These are phyloP conservation scores for Diadegma fenestrale DNA, from an alignment of 2,888 invertebrate genomes.

Conservation along the genomic window DNA sequence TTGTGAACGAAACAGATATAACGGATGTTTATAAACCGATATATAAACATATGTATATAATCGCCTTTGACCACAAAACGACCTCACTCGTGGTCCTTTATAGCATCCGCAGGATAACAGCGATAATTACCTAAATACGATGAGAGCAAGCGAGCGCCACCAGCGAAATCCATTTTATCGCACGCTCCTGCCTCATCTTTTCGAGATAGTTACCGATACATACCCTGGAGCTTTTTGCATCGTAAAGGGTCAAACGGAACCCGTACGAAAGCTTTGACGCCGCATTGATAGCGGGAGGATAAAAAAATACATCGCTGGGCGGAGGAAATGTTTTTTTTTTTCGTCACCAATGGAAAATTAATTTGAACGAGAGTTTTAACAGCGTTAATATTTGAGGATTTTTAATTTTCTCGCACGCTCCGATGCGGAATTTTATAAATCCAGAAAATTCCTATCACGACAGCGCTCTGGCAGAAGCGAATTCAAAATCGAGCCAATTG, in stretches of 20 bases:
- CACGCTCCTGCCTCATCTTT: background rate
- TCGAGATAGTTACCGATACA: slow-evolving; percentile 3
- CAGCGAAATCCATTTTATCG: slow-evolving; percentile 37
- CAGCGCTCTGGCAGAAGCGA: background rate
- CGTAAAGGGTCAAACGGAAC: background rate
- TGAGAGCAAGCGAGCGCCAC: background rate
- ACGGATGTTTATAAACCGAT: slow-evolving; percentile 8
- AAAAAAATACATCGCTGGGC: background rate
- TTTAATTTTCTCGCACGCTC: background rate
- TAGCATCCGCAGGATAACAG: slow-evolving; percentile 14
- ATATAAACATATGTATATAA: background rate
- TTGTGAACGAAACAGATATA: background rate
- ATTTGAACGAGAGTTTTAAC: background rate
- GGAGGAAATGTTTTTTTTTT: slow-evolving; percentile 11
- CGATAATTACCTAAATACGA: slow-evolving; percentile 48
- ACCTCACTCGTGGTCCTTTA: slow-evolving; percentile 45
- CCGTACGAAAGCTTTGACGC: slow-evolving; percentile 11
- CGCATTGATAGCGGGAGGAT: background rate
- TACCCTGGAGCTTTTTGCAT: background rate
- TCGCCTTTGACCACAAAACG: slow-evolving; percentile 36
- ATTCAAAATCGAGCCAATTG: background rate
- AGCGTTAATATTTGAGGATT: background rate
- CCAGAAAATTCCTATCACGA: background rate
- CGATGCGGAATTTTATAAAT: background rate
- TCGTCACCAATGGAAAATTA: background rate